Conservation (phyloP, 2,797 vertebrate genomes). For the Coregonus suidteri region DNA sequence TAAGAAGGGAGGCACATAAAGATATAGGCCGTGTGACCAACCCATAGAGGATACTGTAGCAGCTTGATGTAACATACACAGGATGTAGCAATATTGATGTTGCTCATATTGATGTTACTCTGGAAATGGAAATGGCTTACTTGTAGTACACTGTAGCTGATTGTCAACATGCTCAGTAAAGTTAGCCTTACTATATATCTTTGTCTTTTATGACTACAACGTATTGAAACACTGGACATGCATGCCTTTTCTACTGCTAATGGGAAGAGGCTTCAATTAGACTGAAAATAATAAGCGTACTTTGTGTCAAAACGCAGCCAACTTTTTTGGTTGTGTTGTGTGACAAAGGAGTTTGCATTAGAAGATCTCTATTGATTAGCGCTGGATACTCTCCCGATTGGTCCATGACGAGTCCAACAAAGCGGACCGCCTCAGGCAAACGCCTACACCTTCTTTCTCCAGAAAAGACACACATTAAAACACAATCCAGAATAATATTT, state of each 20-base stretch:
- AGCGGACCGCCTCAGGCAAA: background rate
- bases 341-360: background rate
- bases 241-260: background rate
- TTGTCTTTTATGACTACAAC: background rate
- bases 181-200: background rate
- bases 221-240: background rate
- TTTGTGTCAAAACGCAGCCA: background rate
- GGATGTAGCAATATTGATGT: background rate
- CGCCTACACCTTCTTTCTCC: background rate
- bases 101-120: background rate
- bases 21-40: background rate
- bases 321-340: background rate
- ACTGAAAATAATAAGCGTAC: background rate
- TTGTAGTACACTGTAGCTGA: too few relatives aligned
- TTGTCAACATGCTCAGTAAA: background rate
- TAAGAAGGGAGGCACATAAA: background rate
- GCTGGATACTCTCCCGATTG: background rate
- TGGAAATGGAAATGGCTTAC: background rate
- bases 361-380: background rate
- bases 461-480: background rate
- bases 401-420: background rate
- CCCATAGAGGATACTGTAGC: background rate
- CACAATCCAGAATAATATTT: background rate
- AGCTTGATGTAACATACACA: background rate
- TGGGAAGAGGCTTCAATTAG: background rate